Conservation (phyloP, 92 coral and sea anemone species). For the Bergia puertoricense region DNA sequence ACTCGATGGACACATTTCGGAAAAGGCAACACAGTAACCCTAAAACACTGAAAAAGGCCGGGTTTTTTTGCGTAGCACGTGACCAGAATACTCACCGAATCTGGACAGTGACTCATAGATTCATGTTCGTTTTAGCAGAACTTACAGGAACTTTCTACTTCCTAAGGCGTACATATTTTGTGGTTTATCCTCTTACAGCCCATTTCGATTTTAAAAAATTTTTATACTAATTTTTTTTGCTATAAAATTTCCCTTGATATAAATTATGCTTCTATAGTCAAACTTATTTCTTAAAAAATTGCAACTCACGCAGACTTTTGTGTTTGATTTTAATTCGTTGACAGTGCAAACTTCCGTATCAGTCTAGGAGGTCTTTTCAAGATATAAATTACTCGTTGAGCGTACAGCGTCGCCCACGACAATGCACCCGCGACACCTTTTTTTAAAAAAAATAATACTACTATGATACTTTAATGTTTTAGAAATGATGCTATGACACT, state of each 20-base stretch:
- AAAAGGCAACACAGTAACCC: no score
- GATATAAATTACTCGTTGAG: neutral
- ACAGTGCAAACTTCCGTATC: neutral
- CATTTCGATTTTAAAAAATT: neutral
- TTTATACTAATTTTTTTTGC: no score
- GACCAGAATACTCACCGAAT: neutral
- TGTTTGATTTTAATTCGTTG: neutral
- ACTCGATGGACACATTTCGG: neutral
- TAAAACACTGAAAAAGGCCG: no score
- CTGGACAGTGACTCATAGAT: no score
- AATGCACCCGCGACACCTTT: no score
- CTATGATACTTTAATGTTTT: no score
- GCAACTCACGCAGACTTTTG: neutral
- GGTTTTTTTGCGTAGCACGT: neutral
- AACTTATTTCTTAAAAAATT: no score
- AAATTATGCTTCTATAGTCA: neutral
- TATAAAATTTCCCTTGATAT: neutral
- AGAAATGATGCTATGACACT: no score
- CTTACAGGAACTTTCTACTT: neutral
- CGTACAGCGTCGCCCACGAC: neutral
- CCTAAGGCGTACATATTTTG: neutral
- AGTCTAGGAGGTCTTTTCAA: neutral
- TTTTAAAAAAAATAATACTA: no score
- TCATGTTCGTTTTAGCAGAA: neutral
- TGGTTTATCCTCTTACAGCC: neutral